These are phyloP conservation scores for Ochropacha duplaris DNA, from an alignment of 2,888 invertebrate genomes.

Conservation along the genomic window DNA sequence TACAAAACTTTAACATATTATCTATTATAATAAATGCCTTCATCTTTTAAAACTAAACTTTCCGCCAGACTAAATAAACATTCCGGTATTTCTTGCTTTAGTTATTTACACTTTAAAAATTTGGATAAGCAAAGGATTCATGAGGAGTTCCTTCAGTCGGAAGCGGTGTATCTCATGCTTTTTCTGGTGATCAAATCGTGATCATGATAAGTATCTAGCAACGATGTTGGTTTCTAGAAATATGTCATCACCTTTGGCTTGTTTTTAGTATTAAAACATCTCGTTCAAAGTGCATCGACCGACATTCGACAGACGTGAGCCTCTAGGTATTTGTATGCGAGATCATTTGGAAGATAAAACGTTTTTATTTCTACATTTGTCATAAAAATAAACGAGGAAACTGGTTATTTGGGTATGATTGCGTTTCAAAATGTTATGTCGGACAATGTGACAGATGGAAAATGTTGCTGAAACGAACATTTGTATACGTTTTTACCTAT, in stretches of 20 bases:
- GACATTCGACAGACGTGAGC: conserved; percentile 29
- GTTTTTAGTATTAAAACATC: neutral
- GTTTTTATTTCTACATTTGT: conserved; percentile 39
- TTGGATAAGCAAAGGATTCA: too few relatives aligned
- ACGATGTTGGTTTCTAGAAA: neutral
- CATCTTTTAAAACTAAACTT: too few relatives aligned
- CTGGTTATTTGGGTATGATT: conserved; percentile 33
- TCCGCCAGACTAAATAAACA: too few relatives aligned
- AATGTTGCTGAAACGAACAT: neutral
- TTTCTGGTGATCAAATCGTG: neutral
- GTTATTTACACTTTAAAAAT: too few relatives aligned
- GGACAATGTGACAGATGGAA: neutral
- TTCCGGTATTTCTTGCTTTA: too few relatives aligned
- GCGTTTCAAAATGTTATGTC: conserved; percentile 7
- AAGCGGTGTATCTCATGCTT: neutral
- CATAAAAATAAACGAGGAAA: conserved; percentile 37
- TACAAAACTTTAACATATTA: neutral
- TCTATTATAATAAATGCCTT: neutral
- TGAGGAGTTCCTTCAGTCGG: too few relatives aligned
- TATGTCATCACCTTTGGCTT: neutral
- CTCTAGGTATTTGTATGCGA: conserved; percentile 28
- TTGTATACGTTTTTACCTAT: too few relatives aligned
- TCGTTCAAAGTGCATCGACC: conserved; percentile 47
- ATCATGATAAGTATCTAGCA: neutral
- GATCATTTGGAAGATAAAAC: conserved; percentile 38